Percentiles rank a stretch among this genome's conserved stretches.
Evolutionary conservation across 2,888 invertebrate species (phyloP).

Genomic region (Pasiphila rectangulata): DNA sequence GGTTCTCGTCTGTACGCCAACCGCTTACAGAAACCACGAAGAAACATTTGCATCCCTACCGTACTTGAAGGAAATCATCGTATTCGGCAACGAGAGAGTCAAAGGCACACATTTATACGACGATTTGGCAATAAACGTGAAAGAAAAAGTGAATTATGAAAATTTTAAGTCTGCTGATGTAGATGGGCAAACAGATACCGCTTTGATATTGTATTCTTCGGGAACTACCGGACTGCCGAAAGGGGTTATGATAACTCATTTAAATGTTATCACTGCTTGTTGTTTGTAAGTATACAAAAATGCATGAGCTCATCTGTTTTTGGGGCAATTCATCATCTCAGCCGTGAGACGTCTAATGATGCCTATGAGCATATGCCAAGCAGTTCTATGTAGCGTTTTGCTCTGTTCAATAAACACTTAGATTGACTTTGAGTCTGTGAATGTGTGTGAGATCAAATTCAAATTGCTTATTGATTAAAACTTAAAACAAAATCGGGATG

Average conservation of each 20-base stretch:
- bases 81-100: slow-evolving; percentile 47
- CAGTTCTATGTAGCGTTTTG: no score
- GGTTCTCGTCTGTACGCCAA: slow-evolving; percentile 54
- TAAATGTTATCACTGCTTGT: slow-evolving; percentile 46
- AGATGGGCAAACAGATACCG: slow-evolving; percentile 46
- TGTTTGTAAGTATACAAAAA: slow-evolving; percentile 44
- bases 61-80: slow-evolving; percentile 46
- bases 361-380: no score
- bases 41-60: slow-evolving; percentile 39
- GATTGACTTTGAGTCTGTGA: no score
- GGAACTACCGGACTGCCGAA: slow-evolving; percentile 69
- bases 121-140: slow-evolving; percentile 41
- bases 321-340: no score
- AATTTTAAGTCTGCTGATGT: slow-evolving; percentile 51
- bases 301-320: no score
- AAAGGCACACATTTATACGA: slow-evolving; percentile 43
- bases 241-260: slow-evolving; percentile 62
- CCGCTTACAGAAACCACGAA: slow-evolving; percentile 44
- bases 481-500: no score
- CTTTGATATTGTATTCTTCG: slow-evolving; percentile 62
- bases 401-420: no score
- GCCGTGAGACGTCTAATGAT: no score
- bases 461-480: no score
- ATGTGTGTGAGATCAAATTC: no score
- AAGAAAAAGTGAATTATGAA: slow-evolving; percentile 42